These are phyloP conservation scores for Pithys albifrons DNA, from an alignment of 2,113 vertebrate species.

Conservation along the genomic window DNA sequence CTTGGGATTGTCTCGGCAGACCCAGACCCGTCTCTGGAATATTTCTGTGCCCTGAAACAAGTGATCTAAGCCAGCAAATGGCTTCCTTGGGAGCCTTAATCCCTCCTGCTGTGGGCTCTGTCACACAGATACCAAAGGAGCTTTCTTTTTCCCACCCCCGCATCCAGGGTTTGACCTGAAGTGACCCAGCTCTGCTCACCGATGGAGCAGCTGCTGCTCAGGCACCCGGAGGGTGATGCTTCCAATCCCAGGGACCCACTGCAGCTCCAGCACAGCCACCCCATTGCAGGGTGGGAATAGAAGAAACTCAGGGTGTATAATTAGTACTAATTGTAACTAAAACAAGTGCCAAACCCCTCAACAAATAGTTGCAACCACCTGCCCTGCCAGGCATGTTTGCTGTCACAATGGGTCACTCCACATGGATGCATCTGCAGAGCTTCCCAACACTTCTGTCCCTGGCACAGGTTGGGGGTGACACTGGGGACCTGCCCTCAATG, in stretches of 20 bases:
- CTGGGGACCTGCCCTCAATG: neutral
- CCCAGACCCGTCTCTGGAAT: neutral
- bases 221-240: neutral
- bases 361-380: neutral
- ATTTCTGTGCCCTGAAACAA: neutral
- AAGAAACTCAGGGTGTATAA: neutral
- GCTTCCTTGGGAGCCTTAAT: slow-evolving; percentile 24
- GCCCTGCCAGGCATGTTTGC: neutral
- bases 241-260: neutral
- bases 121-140: neutral
- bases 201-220: neutral
- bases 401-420: neutral
- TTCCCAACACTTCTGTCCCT: neutral
- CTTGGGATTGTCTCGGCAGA: accelerated
- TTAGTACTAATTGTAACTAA: neutral
- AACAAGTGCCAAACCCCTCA: neutral
- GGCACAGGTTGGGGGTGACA: neutral
- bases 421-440: neutral
- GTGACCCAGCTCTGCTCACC: neutral
- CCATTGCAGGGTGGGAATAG: neutral
- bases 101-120: neutral
- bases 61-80: neutral
- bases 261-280: neutral
- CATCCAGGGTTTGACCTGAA: neutral
- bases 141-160: neutral